Conservation (phyloP, 2,797 vertebrate genomes). For the Cuculus canorus region DNA sequence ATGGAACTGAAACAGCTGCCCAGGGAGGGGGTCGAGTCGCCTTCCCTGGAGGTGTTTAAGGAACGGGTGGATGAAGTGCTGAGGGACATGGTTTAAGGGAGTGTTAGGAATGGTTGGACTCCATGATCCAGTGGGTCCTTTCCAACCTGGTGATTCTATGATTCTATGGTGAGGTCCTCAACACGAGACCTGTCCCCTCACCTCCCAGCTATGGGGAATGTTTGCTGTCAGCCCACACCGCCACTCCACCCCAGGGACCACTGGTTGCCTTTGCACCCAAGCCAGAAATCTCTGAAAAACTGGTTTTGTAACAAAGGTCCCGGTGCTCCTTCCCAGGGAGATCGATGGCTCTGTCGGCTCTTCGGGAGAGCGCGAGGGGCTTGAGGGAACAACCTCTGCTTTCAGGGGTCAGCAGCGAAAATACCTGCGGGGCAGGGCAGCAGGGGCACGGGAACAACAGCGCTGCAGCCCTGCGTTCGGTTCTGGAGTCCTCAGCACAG, state of each 20-base stretch:
- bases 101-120: too few species aligned
- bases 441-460: rapidly evolving
- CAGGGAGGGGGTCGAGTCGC: too few species aligned
- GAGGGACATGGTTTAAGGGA: too few species aligned
- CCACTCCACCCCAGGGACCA: neutral
- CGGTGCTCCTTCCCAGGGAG: neutral
- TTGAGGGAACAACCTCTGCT: neutral
- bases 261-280: neutral
- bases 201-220: neutral
- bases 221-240: rapidly evolving
- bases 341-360: neutral
- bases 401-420: neutral
- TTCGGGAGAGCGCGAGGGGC: rapidly evolving
- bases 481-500: too few species aligned
- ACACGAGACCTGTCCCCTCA: rapidly evolving
- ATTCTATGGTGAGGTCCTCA: neutral
- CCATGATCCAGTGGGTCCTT: too few species aligned
- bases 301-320: neutral
- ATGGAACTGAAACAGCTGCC: too few species aligned
- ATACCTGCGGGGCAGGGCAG: rapidly evolving
- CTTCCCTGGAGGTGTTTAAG: too few species aligned
- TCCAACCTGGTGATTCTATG: too few species aligned
- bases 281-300: slow-evolving; percentile 15
- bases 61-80: too few species aligned
- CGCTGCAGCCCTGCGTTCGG: too few species aligned